These are phyloP conservation scores for Leptopilina myrica DNA, from an alignment of 2,888 invertebrate genomes.

Conservation along the genomic window DNA sequence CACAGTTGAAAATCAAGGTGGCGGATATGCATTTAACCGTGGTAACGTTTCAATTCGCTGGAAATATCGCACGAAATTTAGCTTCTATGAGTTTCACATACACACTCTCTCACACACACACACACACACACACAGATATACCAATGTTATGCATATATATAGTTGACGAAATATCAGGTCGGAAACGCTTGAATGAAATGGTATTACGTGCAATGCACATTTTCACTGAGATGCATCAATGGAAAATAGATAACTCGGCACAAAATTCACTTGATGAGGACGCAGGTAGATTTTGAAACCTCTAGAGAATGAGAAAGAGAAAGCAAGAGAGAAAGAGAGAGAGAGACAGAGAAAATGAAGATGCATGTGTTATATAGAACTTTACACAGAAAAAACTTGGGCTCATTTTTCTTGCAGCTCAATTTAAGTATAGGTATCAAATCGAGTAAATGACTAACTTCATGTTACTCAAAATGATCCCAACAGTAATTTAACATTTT, in stretches of 20 bases:
- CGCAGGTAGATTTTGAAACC: not conserved
- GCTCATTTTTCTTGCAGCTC: no score
- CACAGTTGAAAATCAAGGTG: constrained; percentile 38
- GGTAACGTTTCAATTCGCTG: constrained; percentile 23
- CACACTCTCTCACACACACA: not conserved
- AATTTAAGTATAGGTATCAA: no score
- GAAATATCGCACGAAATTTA: constrained; percentile 38
- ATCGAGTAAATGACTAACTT: no score
- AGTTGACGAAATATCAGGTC: constrained; percentile 31
- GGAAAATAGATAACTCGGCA: constrained; percentile 12
- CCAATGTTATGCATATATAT: not conserved
- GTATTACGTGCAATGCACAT: constrained; percentile 26
- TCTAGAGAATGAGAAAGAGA: no score
- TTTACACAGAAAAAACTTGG: not conserved
- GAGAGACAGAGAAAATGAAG: not conserved
- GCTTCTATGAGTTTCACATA: constrained; percentile 26
- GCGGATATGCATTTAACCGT: constrained; percentile 38
- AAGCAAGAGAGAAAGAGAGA: no score
- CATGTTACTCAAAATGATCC: no score
- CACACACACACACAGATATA: not conserved
- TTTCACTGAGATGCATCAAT: constrained; percentile 38
- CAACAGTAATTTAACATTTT: no score
- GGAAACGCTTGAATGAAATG: constrained; percentile 25
- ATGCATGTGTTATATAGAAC: constrained; percentile 4
- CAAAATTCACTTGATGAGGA: constrained; percentile 2